These are phyloP conservation scores for Oceanodroma tethys DNA, from an alignment of 2,113 vertebrate genomes.

Conservation along the genomic window DNA sequence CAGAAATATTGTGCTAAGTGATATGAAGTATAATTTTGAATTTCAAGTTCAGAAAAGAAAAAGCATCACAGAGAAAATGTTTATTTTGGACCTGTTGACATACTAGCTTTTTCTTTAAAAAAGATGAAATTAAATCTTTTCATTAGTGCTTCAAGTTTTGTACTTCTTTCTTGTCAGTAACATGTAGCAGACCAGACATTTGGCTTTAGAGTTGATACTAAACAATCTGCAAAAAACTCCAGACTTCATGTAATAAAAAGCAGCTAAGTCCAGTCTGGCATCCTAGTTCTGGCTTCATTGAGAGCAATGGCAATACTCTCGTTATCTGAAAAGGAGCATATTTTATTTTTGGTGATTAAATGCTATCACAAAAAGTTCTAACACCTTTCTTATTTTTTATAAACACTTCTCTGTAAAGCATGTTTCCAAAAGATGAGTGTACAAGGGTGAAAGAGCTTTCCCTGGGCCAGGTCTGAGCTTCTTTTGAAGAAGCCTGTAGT, in stretches of 20 bases:
- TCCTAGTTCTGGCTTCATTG: background rate
- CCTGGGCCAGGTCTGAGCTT: background rate
- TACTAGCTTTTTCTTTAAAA: background rate
- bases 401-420: background rate
- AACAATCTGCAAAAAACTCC: background rate
- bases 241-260: background rate
- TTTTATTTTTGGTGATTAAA: background rate
- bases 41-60: background rate
- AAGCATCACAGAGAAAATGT: background rate
- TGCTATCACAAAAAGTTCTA: background rate
- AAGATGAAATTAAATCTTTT: background rate
- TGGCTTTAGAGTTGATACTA: background rate
- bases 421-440: background rate
- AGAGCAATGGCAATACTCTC: background rate
- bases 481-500: background rate
- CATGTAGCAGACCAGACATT: background rate
- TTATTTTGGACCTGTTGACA: background rate
- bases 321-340: background rate
- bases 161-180: background rate
- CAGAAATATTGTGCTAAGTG: background rate
- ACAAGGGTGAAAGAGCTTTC: background rate
- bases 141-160: background rate
- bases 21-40: background rate
- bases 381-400: background rate
- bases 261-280: background rate